Base-by-base conservation (phyloP, 2,113 vertebrate genomes). In the Tricholaema leucomelas region DNA sequence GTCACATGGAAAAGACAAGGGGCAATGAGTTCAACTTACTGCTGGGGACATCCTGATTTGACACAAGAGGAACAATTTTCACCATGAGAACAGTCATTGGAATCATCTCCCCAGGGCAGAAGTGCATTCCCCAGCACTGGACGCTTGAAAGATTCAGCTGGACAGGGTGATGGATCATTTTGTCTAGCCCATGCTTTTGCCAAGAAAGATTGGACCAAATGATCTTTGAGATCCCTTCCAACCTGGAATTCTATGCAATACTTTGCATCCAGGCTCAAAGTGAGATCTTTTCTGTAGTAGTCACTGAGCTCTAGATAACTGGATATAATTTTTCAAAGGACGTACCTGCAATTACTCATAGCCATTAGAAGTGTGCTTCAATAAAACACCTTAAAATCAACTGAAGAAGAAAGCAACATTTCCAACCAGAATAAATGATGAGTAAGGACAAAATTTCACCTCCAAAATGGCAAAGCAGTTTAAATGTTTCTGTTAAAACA, bases 401-500 rank as follows among this genome's bases (percentile, higher is more conserved):
- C 36, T 87, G 44, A 23, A 75, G 18, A 23, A 79, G 46, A 93
- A 92, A 35, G 23, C 93, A 95, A 69, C 52, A 33, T 6, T 82
- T 75, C 27, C 42, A 84, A 33, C 33, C 27, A 80, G 60, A 73
- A 92, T 44, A 82, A 80, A 87, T 21, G 31, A 56, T 48, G 33
- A 38, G 81, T 13, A 40, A 23, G 69, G 85, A 87, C 25, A 87
- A 63, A 66, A 89, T 52, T 92, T 83, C 50, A 33, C 44, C 74
- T 54, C 50, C 14, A 36, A 95, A 94, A 85, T 58, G 54, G 76
- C 88, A 72, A 91, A 85, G 79, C 56, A 61, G 64, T 88, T 72
- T 33, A 55, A 75, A 58, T 73, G 48, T 93, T 96, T 92, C 75
- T 95, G 88, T 85, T 93, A 83, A 88, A 93, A 93, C 85, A 92